Base-by-base conservation (phyloP, 1,140 invertebrate species). In the Anthonomus grandis region DNA sequence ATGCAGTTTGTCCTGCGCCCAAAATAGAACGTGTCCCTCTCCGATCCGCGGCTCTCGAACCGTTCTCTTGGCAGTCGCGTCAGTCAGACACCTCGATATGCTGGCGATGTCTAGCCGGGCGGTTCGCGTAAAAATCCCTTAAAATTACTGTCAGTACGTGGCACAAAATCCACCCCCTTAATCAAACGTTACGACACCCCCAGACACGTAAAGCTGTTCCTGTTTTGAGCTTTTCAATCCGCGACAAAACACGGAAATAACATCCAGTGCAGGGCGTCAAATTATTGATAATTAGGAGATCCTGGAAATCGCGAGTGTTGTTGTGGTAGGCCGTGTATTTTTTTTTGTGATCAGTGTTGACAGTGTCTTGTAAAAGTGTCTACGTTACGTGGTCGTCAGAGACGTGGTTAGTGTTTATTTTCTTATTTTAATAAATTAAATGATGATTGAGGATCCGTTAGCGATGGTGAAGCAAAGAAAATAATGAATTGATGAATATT, bases 311-410 rank as follows among this genome's bases (percentile, higher is more conserved):
- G n/a, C n/a, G n/a, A n/a, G n/a, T n/a, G n/a, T n/a, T n/a, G 15
- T 9, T 8, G 38, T 18, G 15, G 42, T 17, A 8, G 12, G 18
- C 27, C 17, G 47, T 13, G 17, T 41, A n/a, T 49, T n/a, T 9
- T 15, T 34, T 9, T 18, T 38, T 51, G 44, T 39, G 49, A 22
- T 22, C 49, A 51, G 22, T 42, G 17, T 10, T 42, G 15, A n/a
- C 39, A 51, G 36, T 41, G 49, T 51, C 22, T 48, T 39, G 49
- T 51, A 51, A 51, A 49, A 51, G 49, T 51, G 49, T 51, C 49
- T 39, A 15, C 18, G n/a, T 37, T 39, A 51, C 49, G 49, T 51
- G 49, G 49, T 22, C 38, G 24, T 15, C 18, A 25, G 13, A 51
- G 49, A 51, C 49, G 49, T 42, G 49, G 49, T 51, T 22, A 34